A percentile compares a stretch with the other conserved stretches of the same genome.
phyloP scores from a whole-genome alignment of 2,888 invertebrate species.

The Euclidia mi region DNA sequence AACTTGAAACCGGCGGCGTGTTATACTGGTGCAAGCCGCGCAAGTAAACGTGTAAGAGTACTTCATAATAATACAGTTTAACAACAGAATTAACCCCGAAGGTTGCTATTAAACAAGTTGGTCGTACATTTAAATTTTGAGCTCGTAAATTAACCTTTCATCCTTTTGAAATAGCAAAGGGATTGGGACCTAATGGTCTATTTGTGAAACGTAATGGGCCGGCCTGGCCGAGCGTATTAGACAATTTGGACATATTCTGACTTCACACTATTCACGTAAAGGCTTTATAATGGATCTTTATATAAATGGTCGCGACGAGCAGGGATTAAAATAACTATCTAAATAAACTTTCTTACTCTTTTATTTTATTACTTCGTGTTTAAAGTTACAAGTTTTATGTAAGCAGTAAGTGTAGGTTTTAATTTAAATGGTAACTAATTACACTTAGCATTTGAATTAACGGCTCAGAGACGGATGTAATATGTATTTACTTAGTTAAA shows the following conservation, averaged over 20 bases:
- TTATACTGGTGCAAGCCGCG: conserved; percentile 45
- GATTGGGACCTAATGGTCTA: conserved; percentile 89
- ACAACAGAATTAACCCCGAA: conserved; percentile 85
- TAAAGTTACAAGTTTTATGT: conserved; percentile 4
- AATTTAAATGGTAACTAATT: conserved; percentile 9
- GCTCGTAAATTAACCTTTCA: conserved; percentile 89
- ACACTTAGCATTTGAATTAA: conserved; percentile 8
- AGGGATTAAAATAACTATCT: conserved; percentile 53
- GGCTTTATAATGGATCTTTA: conserved; percentile 66
- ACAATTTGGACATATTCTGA: conserved; percentile 86
- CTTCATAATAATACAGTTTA: conserved; percentile 83
- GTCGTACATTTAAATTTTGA: conserved; percentile 89
- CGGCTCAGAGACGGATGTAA: conserved; percentile 5
- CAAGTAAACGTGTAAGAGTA: conserved; percentile 64
- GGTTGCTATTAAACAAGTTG: conserved; percentile 86
- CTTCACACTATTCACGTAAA: conserved; percentile 78
- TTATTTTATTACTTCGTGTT: conserved; percentile 8
- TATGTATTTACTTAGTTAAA: conserved; percentile 1
- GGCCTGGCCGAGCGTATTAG: conserved; percentile 84
- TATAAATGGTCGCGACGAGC: conserved; percentile 48
- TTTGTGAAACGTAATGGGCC: conserved; percentile 88
- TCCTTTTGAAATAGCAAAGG: conserved; percentile 89
- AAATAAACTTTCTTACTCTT: conserved; percentile 42
- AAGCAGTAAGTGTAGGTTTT: conserved; percentile 2
- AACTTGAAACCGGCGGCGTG: conserved; percentile 48